Conservation (phyloP, 2,888 invertebrate genomes). For the Melanostoma scalare region DNA sequence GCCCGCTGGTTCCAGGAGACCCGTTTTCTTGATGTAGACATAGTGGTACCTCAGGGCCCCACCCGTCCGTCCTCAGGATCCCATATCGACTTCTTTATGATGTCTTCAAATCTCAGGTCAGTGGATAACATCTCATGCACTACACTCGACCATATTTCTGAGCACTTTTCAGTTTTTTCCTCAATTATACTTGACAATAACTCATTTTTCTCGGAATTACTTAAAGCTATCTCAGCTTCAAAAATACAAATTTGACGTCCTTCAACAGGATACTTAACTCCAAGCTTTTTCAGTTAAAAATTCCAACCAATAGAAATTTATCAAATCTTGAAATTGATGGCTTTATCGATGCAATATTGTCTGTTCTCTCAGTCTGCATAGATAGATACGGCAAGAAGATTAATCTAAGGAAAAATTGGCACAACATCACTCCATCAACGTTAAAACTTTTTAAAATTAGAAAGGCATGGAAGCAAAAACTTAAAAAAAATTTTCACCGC, state of each 20-base stretch:
- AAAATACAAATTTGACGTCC: background rate
- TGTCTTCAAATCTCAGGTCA: background rate
- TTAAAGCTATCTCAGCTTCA: background rate
- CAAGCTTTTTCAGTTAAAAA: background rate
- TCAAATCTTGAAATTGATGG: slow-evolving; percentile 7
- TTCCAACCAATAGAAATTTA: background rate
- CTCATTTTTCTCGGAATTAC: background rate
- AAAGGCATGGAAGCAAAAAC: too few species aligned
- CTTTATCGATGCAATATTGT: background rate
- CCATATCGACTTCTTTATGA: background rate
- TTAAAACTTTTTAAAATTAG: background rate
- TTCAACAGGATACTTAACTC: background rate
- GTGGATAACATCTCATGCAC: background rate
- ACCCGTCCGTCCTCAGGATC: too few species aligned
- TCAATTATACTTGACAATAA: background rate
- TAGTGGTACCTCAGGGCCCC: background rate
- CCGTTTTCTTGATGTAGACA: background rate
- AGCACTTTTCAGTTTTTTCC: background rate
- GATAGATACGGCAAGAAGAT: background rate
- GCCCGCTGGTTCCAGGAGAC: background rate
- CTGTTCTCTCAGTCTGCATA: background rate
- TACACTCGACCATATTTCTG: background rate
- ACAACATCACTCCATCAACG: background rate
- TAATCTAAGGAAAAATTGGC: background rate
- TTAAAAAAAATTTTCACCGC: too few species aligned